Base-by-base conservation (phyloP, 2,888 invertebrate genomes). In the Argyresthia albistria region DNA sequence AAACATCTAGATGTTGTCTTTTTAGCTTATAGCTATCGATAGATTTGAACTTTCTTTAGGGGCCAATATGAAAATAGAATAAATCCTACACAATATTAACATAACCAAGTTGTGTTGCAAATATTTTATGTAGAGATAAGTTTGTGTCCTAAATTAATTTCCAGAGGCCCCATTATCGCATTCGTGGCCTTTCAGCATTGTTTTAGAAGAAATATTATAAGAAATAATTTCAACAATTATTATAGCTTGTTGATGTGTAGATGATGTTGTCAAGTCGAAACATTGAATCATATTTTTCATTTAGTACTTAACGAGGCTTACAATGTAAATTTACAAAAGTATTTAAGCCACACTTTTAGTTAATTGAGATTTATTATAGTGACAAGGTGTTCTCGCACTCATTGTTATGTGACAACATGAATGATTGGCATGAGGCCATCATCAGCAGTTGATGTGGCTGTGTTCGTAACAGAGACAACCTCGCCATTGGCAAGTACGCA, bases 1-100 rank as follows among this genome's bases (percentile, higher is more conserved):
- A 4, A 57, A 66, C 74, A 63, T 80, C 73, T 82, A 62, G 73
- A 72, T 83, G 81, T 82, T 69, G 80, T 83, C 66, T 67, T 67
- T 66, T 76, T 61, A 70, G 68, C 63, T 62, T 16, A 43, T 8
- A 7, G 25, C 43, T 50, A n/a, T 25, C 12, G 36, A 48, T 36
- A 15, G 16, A 36, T 49, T 49, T 12, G 15, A 37, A 12, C 37
- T 49, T 43, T 43, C 43, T 51, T 43, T 51, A 48, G 51, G 51
- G 51, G 51, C 51, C 51, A 51, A 51, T 45, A 14, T 25, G 10
- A 43, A 43, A 16, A 43, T 42, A 42, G 25, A 50, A 42, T 39
- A 15, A 48, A 37, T 47, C 12, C 35, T 35, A 47, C 12, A 25
- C 6, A 25, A 25, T 25, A 25, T 4, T 25, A 25, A 47, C 25